phyloP scores from a whole-genome alignment of 2,113 vertebrate species.

The Labrus mixtus region DNA sequence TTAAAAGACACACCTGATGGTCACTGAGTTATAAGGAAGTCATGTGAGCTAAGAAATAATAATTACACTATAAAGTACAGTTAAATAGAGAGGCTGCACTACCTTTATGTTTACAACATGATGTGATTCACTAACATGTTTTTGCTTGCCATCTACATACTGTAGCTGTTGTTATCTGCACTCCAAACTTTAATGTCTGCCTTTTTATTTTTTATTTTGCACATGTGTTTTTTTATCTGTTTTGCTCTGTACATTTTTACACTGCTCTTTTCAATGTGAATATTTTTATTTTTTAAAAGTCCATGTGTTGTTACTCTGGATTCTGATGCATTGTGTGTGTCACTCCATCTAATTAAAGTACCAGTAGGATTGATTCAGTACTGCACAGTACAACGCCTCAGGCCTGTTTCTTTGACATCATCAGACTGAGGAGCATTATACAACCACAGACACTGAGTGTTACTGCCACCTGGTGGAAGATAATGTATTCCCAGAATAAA shows the following conservation, averaged over 20 bases:
- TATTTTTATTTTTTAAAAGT: slow-evolving; percentile 58
- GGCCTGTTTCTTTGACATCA: neutral
- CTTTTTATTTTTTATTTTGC: slow-evolving; percentile 52
- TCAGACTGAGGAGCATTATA: neutral
- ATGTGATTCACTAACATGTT: slow-evolving; percentile 44
- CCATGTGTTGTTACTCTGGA: slow-evolving; percentile 59
- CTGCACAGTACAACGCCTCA: slow-evolving; percentile 41
- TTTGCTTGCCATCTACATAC: slow-evolving; percentile 30
- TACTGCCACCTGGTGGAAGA: slow-evolving; percentile 57
- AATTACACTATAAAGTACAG: slow-evolving; percentile 46
- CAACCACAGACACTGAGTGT: rapidly evolving
- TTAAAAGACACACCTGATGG: slow-evolving; percentile 6
- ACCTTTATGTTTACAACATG: slow-evolving; percentile 69
- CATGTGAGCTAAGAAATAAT: slow-evolving; percentile 1
- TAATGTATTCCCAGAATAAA: neutral
- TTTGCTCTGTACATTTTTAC: slow-evolving; percentile 69
- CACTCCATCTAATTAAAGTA: slow-evolving; percentile 76
- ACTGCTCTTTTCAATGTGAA: slow-evolving; percentile 71
- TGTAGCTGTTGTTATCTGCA: slow-evolving; percentile 42
- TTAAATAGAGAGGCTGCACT: slow-evolving; percentile 83
- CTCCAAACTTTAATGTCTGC: slow-evolving; percentile 49
- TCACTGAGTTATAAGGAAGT: neutral
- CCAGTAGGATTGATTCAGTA: slow-evolving; percentile 56
- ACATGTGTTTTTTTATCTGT: slow-evolving; percentile 72
- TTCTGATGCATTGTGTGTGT: slow-evolving; percentile 63